These are phyloP conservation scores for Motacilla alba DNA, from an alignment of 2,113 vertebrate species.

Conservation along the genomic window DNA sequence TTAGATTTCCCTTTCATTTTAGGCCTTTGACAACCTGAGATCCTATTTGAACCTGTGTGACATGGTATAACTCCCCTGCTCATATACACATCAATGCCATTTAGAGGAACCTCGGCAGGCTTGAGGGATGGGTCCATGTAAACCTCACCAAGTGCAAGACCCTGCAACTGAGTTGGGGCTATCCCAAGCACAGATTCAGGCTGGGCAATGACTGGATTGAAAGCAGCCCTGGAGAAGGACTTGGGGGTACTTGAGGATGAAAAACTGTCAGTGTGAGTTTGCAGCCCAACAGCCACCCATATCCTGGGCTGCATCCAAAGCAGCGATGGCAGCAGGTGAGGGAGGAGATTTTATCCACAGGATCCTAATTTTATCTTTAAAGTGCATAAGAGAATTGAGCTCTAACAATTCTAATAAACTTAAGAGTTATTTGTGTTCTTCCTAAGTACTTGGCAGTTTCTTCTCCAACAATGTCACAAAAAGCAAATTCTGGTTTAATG, in stretches of 20 bases:
- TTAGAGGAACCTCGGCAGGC: background rate
- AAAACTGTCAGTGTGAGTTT: background rate
- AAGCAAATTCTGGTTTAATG: background rate
- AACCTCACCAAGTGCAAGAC: background rate
- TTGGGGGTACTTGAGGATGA: background rate
- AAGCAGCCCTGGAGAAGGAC: background rate
- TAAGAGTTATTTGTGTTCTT: background rate
- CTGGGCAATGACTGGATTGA: background rate
- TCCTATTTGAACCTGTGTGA: background rate
- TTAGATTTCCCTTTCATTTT: background rate
- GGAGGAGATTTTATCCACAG: background rate
- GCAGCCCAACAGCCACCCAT: background rate
- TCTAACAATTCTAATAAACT: background rate
- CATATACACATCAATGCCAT: background rate
- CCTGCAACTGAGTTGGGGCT: background rate
- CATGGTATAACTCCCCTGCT: background rate
- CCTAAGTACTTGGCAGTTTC: background rate
- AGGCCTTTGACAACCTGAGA: background rate
- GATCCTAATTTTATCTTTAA: background rate
- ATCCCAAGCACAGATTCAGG: background rate
- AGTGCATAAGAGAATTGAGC: background rate
- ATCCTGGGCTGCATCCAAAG: background rate
- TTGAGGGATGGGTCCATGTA: fast-evolving
- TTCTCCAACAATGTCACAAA: background rate
- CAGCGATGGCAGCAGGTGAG: background rate